A percentile compares a stretch with the other conserved stretches of the same genome.
These are phyloP conservation scores for Pocota personata DNA, from an alignment of 2,888 invertebrate genomes.

Conservation along the genomic window DNA sequence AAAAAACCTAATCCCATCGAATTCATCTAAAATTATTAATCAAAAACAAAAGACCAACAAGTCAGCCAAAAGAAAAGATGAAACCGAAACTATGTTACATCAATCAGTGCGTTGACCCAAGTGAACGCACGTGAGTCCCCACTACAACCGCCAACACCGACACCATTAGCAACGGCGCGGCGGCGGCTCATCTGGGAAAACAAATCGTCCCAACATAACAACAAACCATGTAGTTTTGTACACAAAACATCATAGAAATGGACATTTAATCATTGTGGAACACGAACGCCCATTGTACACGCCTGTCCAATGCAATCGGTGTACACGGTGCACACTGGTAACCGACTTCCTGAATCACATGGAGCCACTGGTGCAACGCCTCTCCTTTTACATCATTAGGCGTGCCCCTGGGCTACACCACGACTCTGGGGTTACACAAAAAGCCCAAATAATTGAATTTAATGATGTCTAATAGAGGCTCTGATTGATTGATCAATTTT, in stretches of 20 bases:
- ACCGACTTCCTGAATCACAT: constrained; percentile 65
- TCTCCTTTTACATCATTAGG: constrained; percentile 54
- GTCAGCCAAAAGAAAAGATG: constrained; percentile 33
- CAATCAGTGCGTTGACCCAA: constrained; percentile 69
- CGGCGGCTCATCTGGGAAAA: constrained; percentile 3
- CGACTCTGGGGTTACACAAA: background rate
- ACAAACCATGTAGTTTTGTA: constrained; percentile 16
- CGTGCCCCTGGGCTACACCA: background rate
- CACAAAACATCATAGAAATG: constrained; percentile 65
- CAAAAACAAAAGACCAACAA: constrained; percentile 46
- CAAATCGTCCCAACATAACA: constrained; percentile 16
- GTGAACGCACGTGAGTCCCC: constrained; percentile 38
- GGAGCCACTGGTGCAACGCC: constrained; percentile 42
- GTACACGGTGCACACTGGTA: constrained; percentile 20
- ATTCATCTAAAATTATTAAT: constrained; percentile 38
- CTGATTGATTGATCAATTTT: constrained; percentile 74
- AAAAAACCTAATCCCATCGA: constrained; percentile 2
- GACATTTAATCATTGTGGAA: constrained; percentile 71
- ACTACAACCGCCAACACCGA: constrained; percentile 51
- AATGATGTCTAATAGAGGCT: constrained; percentile 74
- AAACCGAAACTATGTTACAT: constrained; percentile 66
- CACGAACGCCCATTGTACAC: constrained; percentile 54
- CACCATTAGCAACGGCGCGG: constrained; percentile 48
- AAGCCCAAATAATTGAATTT: constrained; percentile 72
- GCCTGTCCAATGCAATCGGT: constrained; percentile 39